Percentiles rank a stretch among this genome's conserved stretches.
These are phyloP conservation scores for Chaetura pelagica DNA, from an alignment of 2,113 vertebrate genomes.

Conservation along the genomic window DNA sequence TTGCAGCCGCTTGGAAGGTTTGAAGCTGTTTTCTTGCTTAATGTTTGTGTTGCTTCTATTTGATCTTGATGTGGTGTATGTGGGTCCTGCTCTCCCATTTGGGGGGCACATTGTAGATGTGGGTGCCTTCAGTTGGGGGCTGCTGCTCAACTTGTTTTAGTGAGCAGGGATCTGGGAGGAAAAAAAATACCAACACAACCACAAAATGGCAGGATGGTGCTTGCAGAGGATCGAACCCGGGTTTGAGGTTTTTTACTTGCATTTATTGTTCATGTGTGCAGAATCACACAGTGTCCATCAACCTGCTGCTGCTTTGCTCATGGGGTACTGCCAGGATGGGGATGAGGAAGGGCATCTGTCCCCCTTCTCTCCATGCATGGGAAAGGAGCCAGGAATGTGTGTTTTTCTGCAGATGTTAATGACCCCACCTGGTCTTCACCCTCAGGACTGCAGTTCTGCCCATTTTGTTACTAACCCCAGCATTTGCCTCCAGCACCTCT, in stretches of 20 bases:
- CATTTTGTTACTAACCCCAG: background rate
- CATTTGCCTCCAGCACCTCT: background rate
- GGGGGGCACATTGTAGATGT: background rate
- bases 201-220: background rate
- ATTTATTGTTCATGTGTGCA: background rate
- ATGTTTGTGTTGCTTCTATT: background rate
- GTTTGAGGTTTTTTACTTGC: background rate
- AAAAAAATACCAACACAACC: background rate
- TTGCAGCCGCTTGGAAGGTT: background rate
- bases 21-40: background rate
- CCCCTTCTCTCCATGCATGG: background rate
- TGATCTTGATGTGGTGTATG: background rate
- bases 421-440: background rate
- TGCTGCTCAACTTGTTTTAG: accelerated
- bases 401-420: background rate
- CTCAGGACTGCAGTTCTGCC: background rate
- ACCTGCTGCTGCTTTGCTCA: accelerated
- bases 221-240: background rate
- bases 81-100: accelerated
- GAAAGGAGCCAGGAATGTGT: background rate
- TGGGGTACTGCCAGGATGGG: background rate
- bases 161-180: background rate
- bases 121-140: accelerated
- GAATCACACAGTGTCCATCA: accelerated
- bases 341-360: background rate